Conservation (phyloP, 2,797 vertebrate genomes). For the Rachycentron canadum region DNA sequence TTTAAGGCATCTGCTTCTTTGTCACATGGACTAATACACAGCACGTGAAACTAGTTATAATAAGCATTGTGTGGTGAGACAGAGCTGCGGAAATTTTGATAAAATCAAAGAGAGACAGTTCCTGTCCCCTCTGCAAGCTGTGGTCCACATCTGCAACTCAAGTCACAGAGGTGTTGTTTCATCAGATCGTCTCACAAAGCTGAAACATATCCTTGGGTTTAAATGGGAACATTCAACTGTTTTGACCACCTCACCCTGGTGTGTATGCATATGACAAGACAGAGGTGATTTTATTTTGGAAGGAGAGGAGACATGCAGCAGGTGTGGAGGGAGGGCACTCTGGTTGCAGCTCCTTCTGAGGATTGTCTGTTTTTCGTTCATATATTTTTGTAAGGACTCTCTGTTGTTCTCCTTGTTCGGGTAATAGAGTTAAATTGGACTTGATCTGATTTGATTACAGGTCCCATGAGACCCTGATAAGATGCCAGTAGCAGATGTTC, state of each 20-base stretch:
- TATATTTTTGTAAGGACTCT: not conserved
- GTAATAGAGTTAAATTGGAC: conserved; percentile 27
- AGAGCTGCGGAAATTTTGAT: conserved; percentile 11
- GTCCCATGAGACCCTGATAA: not conserved
- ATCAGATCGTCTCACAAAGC: not conserved
- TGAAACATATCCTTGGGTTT: not conserved
- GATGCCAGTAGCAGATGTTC: not conserved
- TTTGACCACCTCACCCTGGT: not conserved
- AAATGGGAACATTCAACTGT: not conserved
- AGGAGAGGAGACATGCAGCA: not conserved
- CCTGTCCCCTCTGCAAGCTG: not conserved
- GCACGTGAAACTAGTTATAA: conserved; percentile 55
- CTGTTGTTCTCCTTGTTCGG: not conserved
- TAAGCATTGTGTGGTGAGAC: not conserved
- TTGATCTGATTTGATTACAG: conserved; percentile 20
- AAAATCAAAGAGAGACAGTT: conserved; percentile 32
- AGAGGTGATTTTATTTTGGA: not conserved
- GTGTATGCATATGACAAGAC: not conserved
- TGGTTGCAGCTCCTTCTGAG: too few relatives aligned
- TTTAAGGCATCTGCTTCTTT: conserved; percentile 22
- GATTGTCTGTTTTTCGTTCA: not conserved
- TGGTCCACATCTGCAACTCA: conserved; percentile 3
- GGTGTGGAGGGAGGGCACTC: not conserved
- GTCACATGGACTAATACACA: conserved; percentile 19
- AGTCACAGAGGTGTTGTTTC: conserved; percentile 9